phyloP scores from a whole-genome alignment of 2,888 invertebrate genomes.

The Phyto melanocephala region DNA sequence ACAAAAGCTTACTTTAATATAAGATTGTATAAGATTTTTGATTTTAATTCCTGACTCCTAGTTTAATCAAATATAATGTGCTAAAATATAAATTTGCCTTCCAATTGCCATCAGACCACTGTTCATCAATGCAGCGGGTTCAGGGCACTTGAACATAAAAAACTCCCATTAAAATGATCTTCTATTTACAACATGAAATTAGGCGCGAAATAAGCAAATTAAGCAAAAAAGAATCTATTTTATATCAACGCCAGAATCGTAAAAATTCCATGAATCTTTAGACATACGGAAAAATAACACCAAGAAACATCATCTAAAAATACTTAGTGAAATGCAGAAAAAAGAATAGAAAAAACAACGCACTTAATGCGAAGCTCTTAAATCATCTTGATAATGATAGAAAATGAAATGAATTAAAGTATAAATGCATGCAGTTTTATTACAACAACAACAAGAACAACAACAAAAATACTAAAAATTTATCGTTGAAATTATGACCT shows the following conservation, averaged over 20 bases:
- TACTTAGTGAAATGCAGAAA: background rate
- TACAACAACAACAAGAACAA: conserved; percentile 5
- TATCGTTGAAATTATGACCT: conserved; percentile 55
- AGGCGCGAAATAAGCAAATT: conserved; percentile 62
- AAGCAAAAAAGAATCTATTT: conserved; percentile 35
- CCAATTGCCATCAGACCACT: background rate
- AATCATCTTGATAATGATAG: conserved; percentile 72
- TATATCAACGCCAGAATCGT: conserved; percentile 43
- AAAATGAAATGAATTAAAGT: conserved; percentile 52
- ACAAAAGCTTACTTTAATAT: too few relatives aligned
- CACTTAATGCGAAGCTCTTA: conserved; percentile 63
- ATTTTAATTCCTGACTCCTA: too few relatives aligned
- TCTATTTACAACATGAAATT: conserved; percentile 55
- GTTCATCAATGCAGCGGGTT: background rate
- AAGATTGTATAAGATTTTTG: too few relatives aligned
- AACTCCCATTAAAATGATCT: conserved; percentile 34
- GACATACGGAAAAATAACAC: background rate
- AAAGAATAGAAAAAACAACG: background rate
- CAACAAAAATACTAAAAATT: conserved; percentile 16
- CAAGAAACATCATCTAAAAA: conserved; percentile 12
- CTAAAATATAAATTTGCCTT: too few relatives aligned
- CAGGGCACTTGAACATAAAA: background rate
- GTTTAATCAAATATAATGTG: too few relatives aligned
- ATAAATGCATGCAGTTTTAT: conserved; percentile 52
- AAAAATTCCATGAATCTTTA: conserved; percentile 29